Evolutionary conservation across 2,113 vertebrate genomes (phyloP).

Genomic region (Mesembrinibis cayennensis): DNA sequence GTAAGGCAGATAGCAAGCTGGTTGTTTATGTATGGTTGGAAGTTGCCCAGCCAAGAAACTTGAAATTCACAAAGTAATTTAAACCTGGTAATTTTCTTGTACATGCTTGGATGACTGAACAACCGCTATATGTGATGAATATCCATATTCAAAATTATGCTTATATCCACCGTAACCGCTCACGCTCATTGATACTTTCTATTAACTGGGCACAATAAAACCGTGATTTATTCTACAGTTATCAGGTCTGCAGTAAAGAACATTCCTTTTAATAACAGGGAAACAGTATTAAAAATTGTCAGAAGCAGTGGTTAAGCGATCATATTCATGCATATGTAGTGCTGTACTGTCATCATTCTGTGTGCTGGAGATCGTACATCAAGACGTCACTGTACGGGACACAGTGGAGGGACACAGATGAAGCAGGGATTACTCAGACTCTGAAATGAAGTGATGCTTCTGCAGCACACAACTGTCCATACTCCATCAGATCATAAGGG

Average conservation of each 20-base stretch:
- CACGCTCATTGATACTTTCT: constrained; percentile 1
- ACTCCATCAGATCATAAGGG: fast-evolving
- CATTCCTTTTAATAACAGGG: background rate
- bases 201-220: background rate
- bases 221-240: background rate
- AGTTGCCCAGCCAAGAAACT: background rate
- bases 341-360: fast-evolving
- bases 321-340: fast-evolving
- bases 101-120: background rate
- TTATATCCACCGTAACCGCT: background rate
- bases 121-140: background rate
- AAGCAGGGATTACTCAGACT: fast-evolving
- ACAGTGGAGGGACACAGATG: background rate
- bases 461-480: fast-evolving
- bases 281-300: background rate
- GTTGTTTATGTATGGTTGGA: background rate
- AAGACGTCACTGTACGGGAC: fast-evolving
- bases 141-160: background rate
- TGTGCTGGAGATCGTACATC: fast-evolving
- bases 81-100: background rate
- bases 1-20: background rate
- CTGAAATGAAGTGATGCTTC: fast-evolving
- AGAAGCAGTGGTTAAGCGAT: background rate
- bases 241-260: background rate
- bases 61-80: background rate